Base-by-base conservation (phyloP, 2,888 invertebrate genomes). In the Neelides folsomi region DNA sequence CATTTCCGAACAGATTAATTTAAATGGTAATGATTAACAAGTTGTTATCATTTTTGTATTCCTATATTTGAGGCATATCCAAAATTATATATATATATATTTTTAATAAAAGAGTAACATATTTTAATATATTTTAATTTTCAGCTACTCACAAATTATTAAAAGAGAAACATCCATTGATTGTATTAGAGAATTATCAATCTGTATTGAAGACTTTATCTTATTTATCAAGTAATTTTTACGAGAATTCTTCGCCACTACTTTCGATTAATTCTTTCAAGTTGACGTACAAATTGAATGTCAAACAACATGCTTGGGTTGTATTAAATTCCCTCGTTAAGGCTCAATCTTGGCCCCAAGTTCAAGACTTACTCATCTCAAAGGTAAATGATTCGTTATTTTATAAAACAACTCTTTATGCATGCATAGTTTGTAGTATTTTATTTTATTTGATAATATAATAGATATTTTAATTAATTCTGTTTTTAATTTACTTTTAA, bases 281-380 rank as follows among this genome's bases (percentile, higher is more conserved):
- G 43, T 51, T 53, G 16, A 60, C 60, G 49, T 79, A 79, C 65
- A 68, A 70, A 38, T 68, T 74, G 47, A 71, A 70, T 71, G 75
- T 73, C 0, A 71, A 78, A 1, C 82, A 82, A 56, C 81, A 79
- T 63, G 82, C 83, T 60, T 83, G 82, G 79, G 78, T 80, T 0
- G 80, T 79, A 0, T 65, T 84, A 0, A 78, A 78, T 57, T 79
- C 78, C 0, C 75, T 78, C 66, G 78, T 79, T 0, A 74, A 75
- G 40, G 66, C 73, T 1, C 73, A 74, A 52, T 76, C 77, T 37
- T 81, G 81, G 81, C 76, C 78, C 1, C 74, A 79, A 12, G 74
- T 81, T 1, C 78, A 79, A 65, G 71, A 73, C 40, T 67, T 81
- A 10, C 76, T 80, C 44, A 73, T 79, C 43, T 77, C 78, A 58